Percentiles rank a stretch among this genome's conserved stretches.
These are phyloP conservation scores for Aromia moschata DNA, from an alignment of 2,888 invertebrate genomes.

Conservation along the genomic window DNA sequence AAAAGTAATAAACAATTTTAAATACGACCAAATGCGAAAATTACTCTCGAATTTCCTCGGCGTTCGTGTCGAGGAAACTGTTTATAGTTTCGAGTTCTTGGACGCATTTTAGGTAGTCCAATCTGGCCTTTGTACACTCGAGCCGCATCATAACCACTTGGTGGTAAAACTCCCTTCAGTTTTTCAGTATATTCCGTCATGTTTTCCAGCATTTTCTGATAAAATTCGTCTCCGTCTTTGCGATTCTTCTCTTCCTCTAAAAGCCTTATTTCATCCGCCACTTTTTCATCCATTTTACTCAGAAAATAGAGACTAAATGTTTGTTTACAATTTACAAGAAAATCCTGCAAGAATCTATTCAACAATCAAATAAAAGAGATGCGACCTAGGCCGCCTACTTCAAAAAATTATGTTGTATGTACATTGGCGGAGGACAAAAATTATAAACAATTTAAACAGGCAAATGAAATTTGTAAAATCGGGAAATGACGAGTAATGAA, in stretches of 20 bases:
- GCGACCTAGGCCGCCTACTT: not conserved
- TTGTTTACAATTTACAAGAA: too few species aligned
- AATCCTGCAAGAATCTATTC: too few species aligned
- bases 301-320: too few species aligned
- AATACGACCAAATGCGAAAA: too few species aligned
- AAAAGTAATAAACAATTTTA: too few species aligned
- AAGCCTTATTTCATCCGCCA: slow-evolving; percentile 1
- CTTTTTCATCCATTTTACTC: slow-evolving; percentile 10
- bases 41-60: not conserved
- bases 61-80: not conserved
- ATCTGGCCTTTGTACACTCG: slow-evolving; percentile 3
- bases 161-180: slow-evolving; percentile 5
- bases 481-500: too few species aligned
- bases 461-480: too few species aligned
- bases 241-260: slow-evolving; percentile 1
- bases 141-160: slow-evolving; percentile 8
- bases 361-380: not conserved
- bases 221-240: not conserved
- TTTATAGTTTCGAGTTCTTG: slow-evolving; percentile 1
- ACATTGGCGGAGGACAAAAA: not conserved
- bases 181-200: slow-evolving; percentile 4
- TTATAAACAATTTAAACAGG: too few species aligned
- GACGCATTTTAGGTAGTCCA: slow-evolving; percentile 7
- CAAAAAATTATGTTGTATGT: not conserved
- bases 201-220: slow-evolving; percentile 4